Conservation (phyloP, 2,888 invertebrate genomes). For the Nezara viridula region DNA sequence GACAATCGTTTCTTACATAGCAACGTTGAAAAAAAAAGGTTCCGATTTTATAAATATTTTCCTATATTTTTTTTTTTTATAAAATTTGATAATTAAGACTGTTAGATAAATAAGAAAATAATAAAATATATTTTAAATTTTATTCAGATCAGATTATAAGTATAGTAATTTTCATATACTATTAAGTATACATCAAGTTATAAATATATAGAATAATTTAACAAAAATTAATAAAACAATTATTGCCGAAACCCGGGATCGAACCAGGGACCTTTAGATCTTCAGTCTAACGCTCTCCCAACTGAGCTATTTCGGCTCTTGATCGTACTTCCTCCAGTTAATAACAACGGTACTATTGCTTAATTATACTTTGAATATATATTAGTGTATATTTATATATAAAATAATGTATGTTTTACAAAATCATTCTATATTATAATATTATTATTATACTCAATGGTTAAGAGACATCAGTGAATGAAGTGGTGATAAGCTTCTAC, state of each 20-base stretch:
- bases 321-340: not conserved
- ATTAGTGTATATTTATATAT: not conserved
- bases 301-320: slow-evolving; percentile 77
- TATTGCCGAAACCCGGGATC: slow-evolving; percentile 79
- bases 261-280: slow-evolving; percentile 82
- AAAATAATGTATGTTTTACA: not conserved
- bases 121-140: no score
- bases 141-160: no score
- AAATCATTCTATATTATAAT: not conserved
- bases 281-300: slow-evolving; percentile 79
- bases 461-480: not conserved
- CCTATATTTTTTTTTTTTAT: no score
- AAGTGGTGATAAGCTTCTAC: not conserved
- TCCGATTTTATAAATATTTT: no score
- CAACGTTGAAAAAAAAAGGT: no score
- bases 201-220: not conserved
- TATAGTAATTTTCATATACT: no score
- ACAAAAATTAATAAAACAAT: slow-evolving; percentile 65
- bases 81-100: no score
- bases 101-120: no score
- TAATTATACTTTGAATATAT: no score
- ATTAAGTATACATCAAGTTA: no score
- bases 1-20: no score
- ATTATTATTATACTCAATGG: not conserved
- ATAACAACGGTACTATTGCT: no score